Evolutionary conservation across 2,113 vertebrate genomes (phyloP), one percentile per base, ranked within the genome.

Genomic region (Ia io): DNA sequence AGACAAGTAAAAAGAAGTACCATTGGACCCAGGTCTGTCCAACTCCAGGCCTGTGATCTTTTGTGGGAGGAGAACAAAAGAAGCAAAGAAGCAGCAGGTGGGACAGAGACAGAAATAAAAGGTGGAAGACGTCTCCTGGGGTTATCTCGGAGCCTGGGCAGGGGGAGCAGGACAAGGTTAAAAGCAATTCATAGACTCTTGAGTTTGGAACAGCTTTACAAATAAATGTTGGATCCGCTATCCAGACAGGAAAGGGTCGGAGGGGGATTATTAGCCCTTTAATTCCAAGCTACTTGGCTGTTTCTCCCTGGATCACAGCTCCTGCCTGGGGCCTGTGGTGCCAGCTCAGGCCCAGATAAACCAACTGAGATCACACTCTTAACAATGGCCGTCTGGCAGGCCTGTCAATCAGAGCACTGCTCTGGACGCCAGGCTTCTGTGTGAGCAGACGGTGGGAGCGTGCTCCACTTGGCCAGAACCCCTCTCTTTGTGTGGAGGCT

Each of bases 231-330:
- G 73, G 91, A 80, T 90, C 49, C 40, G 71, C 61, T 76, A 69
- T 86, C 35, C 76, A 96, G 78, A 94, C 16, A 0, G 40, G 53
- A 61, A 32, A 20, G 1, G 30, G 35, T 5, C 4, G 73, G 18
- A 61, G 25, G 77, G 63, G 87, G 18, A 73, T 69, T 79, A 88
- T 96, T 92, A 86, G 78, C 8, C 17, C 23, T 96, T 94, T 86
- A 86, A 88, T 95, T 86, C 73, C 89, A 95, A 94, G 83, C 91
- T 91, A 82, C 86, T 93, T 59, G 35, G 88, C 67, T 86, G 83
- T 35, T 59, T 96, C 63, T 71, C 56, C 51, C 93, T 88, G 73
- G 86, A 96, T 94, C 73, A 63, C 69, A 96, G 92, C 70, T 91
- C 74, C 90, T 93, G 93, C 94, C 89, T 76, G 89, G 80, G 91